These are phyloP conservation scores for Rotaria macrura DNA, from an alignment of 2,888 invertebrate species.

Conservation along the genomic window DNA sequence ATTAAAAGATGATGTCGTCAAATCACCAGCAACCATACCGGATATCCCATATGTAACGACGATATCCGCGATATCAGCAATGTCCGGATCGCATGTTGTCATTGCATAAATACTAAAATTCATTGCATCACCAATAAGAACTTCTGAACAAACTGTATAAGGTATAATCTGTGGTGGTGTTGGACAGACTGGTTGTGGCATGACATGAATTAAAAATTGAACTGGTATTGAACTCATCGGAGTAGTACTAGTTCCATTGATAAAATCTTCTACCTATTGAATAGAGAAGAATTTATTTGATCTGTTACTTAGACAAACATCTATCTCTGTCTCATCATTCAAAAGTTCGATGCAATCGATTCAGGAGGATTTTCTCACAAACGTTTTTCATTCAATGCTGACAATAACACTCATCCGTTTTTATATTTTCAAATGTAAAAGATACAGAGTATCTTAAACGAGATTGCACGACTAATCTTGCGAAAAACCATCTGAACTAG, in stretches of 20 bases:
- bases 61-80: neutral
- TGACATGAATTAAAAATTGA: neutral
- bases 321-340: no score
- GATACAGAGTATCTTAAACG: no score
- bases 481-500: no score
- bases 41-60: neutral
- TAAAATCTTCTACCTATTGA: neutral
- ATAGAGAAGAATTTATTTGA: neutral
- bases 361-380: no score
- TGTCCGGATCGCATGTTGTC: neutral
- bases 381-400: no score
- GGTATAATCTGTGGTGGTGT: neutral
- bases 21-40: neutral
- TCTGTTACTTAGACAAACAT: no score
- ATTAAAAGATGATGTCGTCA: neutral
- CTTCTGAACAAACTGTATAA: neutral
- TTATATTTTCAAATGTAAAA: no score
- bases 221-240: neutral
- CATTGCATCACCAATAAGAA: neutral
- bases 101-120: neutral
- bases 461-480: no score
- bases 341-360: no score
- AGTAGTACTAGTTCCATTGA: neutral
- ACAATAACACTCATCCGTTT: no score
- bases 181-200: neutral